Conservation (phyloP, 1,140 invertebrate genomes). For the Caenorhabditis briggsae region DNA sequence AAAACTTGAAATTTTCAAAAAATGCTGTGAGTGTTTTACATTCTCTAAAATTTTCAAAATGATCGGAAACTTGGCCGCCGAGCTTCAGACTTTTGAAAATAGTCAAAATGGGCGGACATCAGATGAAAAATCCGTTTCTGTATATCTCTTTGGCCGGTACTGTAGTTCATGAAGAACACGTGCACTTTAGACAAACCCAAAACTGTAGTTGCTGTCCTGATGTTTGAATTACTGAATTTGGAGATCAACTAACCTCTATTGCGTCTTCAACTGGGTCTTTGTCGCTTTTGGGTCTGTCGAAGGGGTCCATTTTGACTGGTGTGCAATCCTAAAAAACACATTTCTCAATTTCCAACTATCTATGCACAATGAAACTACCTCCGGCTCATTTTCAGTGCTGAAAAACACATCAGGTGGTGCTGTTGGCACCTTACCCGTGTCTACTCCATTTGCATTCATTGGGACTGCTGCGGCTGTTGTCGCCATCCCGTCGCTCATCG, state of each 20-base stretch:
- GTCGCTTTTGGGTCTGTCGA: conserved; percentile 8
- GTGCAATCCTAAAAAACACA: background rate
- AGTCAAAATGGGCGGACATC: too few species aligned
- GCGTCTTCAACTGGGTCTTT: conserved; percentile 21
- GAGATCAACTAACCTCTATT: background rate
- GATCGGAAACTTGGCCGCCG: too few species aligned
- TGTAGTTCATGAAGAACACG: too few species aligned
- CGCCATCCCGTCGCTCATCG: conserved; percentile 2
- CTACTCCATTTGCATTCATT: conserved; percentile 26
- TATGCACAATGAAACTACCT: background rate
- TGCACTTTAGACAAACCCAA: too few species aligned
- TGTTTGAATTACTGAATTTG: too few species aligned
- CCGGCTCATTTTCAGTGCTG: background rate
- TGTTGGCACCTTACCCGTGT: background rate
- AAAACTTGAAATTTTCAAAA: too few species aligned
- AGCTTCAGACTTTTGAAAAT: too few species aligned
- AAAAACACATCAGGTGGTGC: conserved; percentile 6
- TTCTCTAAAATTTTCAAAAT: too few species aligned
- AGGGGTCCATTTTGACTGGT: conserved; percentile 18
- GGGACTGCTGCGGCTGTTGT: background rate
- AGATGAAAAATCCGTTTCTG: too few species aligned
- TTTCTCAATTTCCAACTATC: background rate
- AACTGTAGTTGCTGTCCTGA: too few species aligned
- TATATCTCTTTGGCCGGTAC: too few species aligned
- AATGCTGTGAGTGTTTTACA: too few species aligned